A percentile compares a stretch with the other conserved stretches of the same genome.
Evolutionary conservation across 2,797 vertebrate species (phyloP).

Genomic region (Prionace glauca): DNA sequence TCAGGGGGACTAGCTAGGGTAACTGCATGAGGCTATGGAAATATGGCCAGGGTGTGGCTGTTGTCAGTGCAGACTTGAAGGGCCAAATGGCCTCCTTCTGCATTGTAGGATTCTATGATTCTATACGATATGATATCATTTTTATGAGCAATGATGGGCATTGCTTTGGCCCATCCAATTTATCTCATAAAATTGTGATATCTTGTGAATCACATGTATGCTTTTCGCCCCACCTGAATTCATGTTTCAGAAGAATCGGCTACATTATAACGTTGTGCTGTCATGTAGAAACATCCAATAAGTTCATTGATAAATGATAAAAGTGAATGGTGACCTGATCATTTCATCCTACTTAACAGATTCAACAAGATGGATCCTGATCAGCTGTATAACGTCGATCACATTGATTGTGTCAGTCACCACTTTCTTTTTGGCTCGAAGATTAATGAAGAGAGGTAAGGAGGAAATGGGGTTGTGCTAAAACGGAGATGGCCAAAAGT

Average conservation of each 20-base stretch:
- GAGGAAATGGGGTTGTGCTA: background rate
- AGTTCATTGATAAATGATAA: background rate
- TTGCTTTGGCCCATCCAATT: background rate
- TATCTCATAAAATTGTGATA: background rate
- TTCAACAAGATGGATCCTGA: background rate
- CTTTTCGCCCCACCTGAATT: background rate
- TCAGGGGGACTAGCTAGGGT: too few relatives aligned
- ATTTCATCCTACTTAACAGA: background rate
- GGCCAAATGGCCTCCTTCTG: too few relatives aligned
- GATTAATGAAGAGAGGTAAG: conserved; percentile 10
- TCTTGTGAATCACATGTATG: background rate
- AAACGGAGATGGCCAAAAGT: background rate
- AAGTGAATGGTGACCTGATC: background rate
- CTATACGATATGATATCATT: too few relatives aligned
- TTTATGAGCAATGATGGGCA: background rate
- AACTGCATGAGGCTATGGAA: too few relatives aligned
- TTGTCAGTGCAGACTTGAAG: too few relatives aligned
- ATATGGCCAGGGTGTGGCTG: too few relatives aligned
- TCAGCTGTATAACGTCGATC: background rate
- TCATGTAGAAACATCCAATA: background rate
- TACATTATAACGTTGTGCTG: background rate
- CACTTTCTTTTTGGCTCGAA: background rate
- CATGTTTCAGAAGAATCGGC: background rate
- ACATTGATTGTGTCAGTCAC: background rate
- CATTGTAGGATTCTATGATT: too few relatives aligned